Base-by-base conservation (phyloP, 2,797 vertebrate genomes). In the Smutsia temminckii region DNA sequence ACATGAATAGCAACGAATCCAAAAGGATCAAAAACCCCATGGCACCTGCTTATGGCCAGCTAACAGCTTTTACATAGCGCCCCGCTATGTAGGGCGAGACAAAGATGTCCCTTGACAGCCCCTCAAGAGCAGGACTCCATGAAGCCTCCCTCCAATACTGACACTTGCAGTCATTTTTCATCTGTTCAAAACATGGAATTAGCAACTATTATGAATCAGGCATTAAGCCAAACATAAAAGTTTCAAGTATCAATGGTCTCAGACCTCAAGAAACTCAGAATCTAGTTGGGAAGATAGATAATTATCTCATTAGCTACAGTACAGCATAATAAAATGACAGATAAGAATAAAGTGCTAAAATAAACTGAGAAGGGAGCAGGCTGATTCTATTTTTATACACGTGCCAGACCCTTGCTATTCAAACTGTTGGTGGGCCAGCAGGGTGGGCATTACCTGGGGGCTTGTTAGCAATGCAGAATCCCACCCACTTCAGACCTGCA, bases 241-340 rank as follows among this genome's bases (percentile, higher is more conserved):
- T 79, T 79, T 94, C 61, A 91, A 80, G 51, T 66, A 81, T 86
- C 89, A 86, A 79, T 57, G 40, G 89, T 42, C 42, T 94, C 42
- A 42, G 27, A 32, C 32, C 42, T 92, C 63, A 37, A 91, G 71
- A 89, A 96, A 71, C 46, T 94, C 42, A 93, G 77, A 89, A 32
- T 95, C 64, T 61, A 42, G 40, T 14, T 72, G 89, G 92, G 66
- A 4, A 64, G 80, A 89, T 34, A 71, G 42, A 27, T 85, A 90
- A 34, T 49, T 68, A 75, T 10, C 61, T 29, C 42, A 49, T 93
- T 51, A 88, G 78, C 75, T 72, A 49, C 27, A 66, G 10, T 68
- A 75, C 17, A 84, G 37, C 21, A 21, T 37, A 85, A 20, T 23
- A 27, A 78, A 42, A 75, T 27, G 63, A 81, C 20, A 66, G 53